A percentile compares a stretch with the other conserved stretches of the same genome.
phyloP scores from a whole-genome alignment of 1,140 invertebrate species.

The Monomorium pharaonis region DNA sequence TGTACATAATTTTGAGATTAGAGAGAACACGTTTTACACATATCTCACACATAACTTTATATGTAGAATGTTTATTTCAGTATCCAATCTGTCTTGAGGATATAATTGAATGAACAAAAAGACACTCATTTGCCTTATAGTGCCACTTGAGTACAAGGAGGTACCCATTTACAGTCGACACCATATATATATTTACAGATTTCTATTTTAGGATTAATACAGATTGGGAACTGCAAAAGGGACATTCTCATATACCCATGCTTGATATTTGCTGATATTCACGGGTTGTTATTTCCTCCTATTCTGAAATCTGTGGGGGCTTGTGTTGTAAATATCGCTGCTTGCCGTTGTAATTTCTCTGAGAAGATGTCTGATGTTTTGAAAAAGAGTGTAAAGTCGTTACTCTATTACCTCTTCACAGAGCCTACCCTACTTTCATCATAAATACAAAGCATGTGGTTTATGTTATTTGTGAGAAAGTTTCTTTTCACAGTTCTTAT shows the following conservation, averaged over 20 bases:
- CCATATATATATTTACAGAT: conserved; percentile 58
- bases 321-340: conserved; percentile 88
- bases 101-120: conserved; percentile 55
- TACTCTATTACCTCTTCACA: conserved; percentile 72
- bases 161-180: conserved; percentile 68
- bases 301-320: conserved; percentile 82
- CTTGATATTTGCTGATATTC: conserved; percentile 83
- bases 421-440: conserved; percentile 71
- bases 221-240: conserved; percentile 88
- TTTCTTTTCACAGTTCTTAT: conserved; percentile 91
- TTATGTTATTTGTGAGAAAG: conserved; percentile 89
- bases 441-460: conserved; percentile 89
- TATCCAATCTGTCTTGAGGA: conserved; percentile 87
- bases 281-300: conserved; percentile 80
- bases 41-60: conserved; percentile 82
- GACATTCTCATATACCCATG: conserved; percentile 88
- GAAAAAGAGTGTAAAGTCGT: conserved; percentile 65
- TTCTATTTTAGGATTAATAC: conserved; percentile 80
- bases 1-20: conserved; percentile 80
- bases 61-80: conserved; percentile 88
- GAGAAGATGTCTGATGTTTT: conserved; percentile 58
- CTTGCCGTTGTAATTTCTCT: conserved; percentile 80
- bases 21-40: conserved; percentile 76
- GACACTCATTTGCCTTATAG: conserved; percentile 50
- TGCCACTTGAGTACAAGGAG: conserved; percentile 65